These are phyloP conservation scores for Oreochromis tanganicae DNA, from an alignment of 2,113 vertebrate species.

Conservation along the genomic window DNA sequence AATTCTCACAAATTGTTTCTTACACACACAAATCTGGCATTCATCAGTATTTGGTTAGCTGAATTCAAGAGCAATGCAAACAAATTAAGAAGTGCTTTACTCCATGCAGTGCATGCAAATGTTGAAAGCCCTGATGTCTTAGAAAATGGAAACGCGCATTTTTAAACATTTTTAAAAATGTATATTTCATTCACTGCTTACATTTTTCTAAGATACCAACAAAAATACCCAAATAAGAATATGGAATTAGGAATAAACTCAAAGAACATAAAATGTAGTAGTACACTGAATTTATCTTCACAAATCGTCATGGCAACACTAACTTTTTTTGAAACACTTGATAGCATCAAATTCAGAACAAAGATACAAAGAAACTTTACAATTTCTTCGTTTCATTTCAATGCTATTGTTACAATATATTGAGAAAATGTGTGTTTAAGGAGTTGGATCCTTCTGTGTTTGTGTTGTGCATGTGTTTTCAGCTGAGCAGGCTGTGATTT, in stretches of 20 bases:
- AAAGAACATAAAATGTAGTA: neutral
- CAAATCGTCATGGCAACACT: rapidly evolving
- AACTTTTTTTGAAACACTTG: neutral
- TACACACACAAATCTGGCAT: neutral
- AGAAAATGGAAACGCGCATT: neutral
- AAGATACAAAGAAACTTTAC: neutral
- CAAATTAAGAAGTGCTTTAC: neutral
- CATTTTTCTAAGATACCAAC: neutral
- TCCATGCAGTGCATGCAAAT: neutral
- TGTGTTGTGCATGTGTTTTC: neutral
- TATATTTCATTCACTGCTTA: neutral
- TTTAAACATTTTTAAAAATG: neutral
- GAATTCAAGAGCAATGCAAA: neutral
- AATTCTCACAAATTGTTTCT: neutral
- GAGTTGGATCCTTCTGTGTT: neutral
- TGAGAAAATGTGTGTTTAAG: neutral
- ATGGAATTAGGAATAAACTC: neutral
- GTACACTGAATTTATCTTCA: neutral
- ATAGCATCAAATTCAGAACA: neutral
- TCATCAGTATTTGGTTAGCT: neutral
- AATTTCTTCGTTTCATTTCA: neutral
- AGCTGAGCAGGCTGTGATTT: conserved; percentile 9
- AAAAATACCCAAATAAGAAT: neutral
- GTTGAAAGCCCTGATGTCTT: neutral
- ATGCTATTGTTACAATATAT: neutral